phyloP scores from a whole-genome alignment of 2,797 vertebrate species.

The Lates japonicus region DNA sequence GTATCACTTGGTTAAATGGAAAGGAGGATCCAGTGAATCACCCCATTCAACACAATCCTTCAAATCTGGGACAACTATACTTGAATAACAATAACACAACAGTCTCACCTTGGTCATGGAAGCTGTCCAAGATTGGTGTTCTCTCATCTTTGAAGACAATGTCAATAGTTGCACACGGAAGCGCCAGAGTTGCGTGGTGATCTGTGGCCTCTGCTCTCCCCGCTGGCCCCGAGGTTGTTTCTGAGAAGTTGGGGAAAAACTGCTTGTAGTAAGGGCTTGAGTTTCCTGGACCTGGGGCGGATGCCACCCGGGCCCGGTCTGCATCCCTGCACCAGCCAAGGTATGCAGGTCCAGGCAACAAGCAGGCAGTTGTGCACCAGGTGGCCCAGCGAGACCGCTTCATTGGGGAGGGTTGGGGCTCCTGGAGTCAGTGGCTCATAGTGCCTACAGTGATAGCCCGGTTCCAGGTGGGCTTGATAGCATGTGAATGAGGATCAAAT shows the following conservation, averaged over 20 bases:
- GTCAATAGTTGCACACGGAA: slow-evolving; percentile 97
- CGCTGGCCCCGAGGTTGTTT: slow-evolving; percentile 95
- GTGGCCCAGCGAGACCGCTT: slow-evolving; percentile 83
- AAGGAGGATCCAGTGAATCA: neutral
- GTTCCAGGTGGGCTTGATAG: slow-evolving; percentile 75
- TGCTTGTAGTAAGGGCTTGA: slow-evolving; percentile 96
- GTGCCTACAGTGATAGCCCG: slow-evolving; percentile 65
- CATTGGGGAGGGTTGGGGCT: slow-evolving; percentile 82
- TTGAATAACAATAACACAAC: slow-evolving; percentile 18
- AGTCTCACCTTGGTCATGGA: slow-evolving; percentile 96
- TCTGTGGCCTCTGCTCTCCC: slow-evolving; percentile 95
- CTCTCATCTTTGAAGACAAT: slow-evolving; percentile 99
- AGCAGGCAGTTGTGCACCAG: slow-evolving; percentile 85
- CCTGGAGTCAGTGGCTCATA: slow-evolving; percentile 76
- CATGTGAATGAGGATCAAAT: slow-evolving; percentile 74
- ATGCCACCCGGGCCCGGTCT: slow-evolving; percentile 92
- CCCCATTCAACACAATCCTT: neutral
- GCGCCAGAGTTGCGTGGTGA: slow-evolving; percentile 90
- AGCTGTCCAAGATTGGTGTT: slow-evolving; percentile 94
- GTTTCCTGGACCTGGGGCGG: slow-evolving; percentile 88
- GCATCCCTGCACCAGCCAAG: slow-evolving; percentile 90
- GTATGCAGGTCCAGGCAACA: slow-evolving; percentile 83
- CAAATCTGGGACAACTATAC: neutral
- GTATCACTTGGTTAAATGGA: neutral
- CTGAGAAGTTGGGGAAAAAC: slow-evolving; percentile 94